Evolutionary conservation across 2,888 invertebrate species (phyloP), one percentile per base, ranked within the genome.

Genomic region (Cordylochernes scorpioides): DNA sequence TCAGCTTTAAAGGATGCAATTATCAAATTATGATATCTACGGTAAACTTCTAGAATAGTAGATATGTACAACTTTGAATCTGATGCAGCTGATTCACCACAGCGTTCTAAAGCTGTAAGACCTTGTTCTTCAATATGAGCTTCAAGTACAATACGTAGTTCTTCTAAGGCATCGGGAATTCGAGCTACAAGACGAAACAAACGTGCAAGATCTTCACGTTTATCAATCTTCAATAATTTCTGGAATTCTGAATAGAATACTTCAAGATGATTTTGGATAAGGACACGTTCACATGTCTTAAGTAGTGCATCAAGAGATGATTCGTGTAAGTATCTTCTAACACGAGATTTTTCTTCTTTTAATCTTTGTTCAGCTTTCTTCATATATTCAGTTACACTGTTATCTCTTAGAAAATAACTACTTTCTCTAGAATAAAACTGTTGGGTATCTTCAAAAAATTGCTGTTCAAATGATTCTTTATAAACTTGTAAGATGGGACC

Each of bases 311-410:
- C 71, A 46, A 72, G 68, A 0, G 94, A 94, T 12, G 82, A 82
- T 56, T 78, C 75, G 52, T 97, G 88, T 15, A 99, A 59, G 57
- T 97, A 97, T 25, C 80, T 68, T 45, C 77, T 74, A 15, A 94
- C 91, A 18, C 97, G 66, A 39, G 72, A 68, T 50, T 82, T 71
- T 50, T 97, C 97, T 51, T 97, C 97, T 37, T 71, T 63, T 28
- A 97, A 59, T 30, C 97, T 67, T 46, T 77, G 74, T 48, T 94
- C 94, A 3, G 86, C 88, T 70, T 84, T 82, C 52, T 91, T 88
- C 80, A 97, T 80, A 49, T 97, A 97, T 50, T 97, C 94, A 0
- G 94, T 91, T 34, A 97, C 82, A 1, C 88, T 80, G 54, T 94
- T 94, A 46, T 78, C 75, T 35, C 71, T 63, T 17, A 99, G 60